These are phyloP conservation scores for Labeo catla DNA, from an alignment of 2,113 vertebrate genomes.

Conservation along the genomic window DNA sequence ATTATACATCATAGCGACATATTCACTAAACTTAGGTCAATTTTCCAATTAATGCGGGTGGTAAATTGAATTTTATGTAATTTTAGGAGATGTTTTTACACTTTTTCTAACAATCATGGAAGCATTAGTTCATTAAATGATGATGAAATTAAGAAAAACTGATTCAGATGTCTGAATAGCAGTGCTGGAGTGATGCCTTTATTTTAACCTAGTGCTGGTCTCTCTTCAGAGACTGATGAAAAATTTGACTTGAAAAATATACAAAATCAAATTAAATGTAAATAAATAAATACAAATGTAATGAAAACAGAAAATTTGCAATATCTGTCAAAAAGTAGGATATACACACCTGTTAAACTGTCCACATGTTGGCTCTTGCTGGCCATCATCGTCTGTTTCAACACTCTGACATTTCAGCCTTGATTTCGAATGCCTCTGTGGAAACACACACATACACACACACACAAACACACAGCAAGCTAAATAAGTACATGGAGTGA, in stretches of 20 bases:
- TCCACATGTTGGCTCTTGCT: slow-evolving; percentile 78
- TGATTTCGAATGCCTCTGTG: slow-evolving; percentile 87
- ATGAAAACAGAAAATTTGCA: neutral
- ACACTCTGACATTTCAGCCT: slow-evolving; percentile 80
- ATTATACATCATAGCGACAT: neutral
- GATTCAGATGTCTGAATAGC: neutral
- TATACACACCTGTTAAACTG: slow-evolving; percentile 84
- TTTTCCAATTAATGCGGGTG: neutral
- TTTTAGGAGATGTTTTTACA: neutral
- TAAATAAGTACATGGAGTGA: slow-evolving; percentile 22
- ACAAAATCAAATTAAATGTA: neutral
- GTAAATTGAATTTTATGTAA: neutral
- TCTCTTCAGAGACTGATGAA: too few species aligned
- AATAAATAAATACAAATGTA: neutral
- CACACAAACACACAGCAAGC: slow-evolving; percentile 15
- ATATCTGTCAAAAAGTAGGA: neutral
- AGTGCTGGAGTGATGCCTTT: neutral
- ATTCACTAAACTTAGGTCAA: neutral
- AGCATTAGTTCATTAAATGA: neutral
- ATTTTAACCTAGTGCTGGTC: neutral
- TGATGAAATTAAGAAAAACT: neutral
- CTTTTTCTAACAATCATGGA: neutral
- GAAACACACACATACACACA: slow-evolving; percentile 56
- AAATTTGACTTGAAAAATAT: too few species aligned
- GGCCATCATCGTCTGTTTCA: slow-evolving; percentile 86